These are phyloP conservation scores for Lampris megalopsis DNA, from an alignment of 2,113 vertebrate species.

Conservation along the genomic window DNA sequence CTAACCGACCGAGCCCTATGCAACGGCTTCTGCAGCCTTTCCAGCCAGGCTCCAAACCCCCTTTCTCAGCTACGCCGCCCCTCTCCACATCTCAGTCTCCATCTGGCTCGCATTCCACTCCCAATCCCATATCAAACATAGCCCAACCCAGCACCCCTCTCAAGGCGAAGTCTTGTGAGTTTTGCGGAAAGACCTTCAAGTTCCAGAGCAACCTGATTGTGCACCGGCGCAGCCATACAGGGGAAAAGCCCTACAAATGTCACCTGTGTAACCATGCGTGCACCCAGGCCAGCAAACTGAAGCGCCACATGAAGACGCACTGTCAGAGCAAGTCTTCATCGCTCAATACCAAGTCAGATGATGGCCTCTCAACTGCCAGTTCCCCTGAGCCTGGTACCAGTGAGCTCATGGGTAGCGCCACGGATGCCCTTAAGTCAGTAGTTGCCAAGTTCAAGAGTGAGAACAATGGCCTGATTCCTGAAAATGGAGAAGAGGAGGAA, in stretches of 20 bases:
- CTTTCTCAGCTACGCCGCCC: conserved; percentile 94
- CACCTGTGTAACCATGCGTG: conserved; percentile 98
- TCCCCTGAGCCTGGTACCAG: conserved; percentile 97
- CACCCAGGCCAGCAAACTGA: conserved; percentile 98
- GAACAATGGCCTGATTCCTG: conserved; percentile 90
- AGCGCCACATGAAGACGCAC: conserved; percentile 99
- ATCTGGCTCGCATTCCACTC: conserved; percentile 88
- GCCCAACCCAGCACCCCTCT: conserved; percentile 86
- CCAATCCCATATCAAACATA: conserved; percentile 58
- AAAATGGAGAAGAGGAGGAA: conserved; percentile 90
- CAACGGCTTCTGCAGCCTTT: conserved; percentile 98
- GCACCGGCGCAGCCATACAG: conserved; percentile 96
- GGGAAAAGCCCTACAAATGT: conserved; percentile 99
- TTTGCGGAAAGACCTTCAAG: conserved; percentile 98
- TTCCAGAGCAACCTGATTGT: conserved; percentile 99
- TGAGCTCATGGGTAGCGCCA: conserved; percentile 92
- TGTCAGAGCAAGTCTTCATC: conserved; percentile 92
- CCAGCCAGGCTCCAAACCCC: conserved; percentile 94
- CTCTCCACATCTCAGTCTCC: conserved; percentile 93
- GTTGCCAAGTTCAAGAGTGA: conserved; percentile 98
- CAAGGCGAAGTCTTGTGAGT: conserved; percentile 98
- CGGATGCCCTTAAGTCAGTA: conserved; percentile 95
- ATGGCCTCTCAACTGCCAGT: conserved; percentile 92
- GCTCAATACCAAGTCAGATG: conserved; percentile 93
- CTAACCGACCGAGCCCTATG: conserved; percentile 96